Conservation (phyloP, 2,113 vertebrate species). For the Chaetodon auriga region DNA sequence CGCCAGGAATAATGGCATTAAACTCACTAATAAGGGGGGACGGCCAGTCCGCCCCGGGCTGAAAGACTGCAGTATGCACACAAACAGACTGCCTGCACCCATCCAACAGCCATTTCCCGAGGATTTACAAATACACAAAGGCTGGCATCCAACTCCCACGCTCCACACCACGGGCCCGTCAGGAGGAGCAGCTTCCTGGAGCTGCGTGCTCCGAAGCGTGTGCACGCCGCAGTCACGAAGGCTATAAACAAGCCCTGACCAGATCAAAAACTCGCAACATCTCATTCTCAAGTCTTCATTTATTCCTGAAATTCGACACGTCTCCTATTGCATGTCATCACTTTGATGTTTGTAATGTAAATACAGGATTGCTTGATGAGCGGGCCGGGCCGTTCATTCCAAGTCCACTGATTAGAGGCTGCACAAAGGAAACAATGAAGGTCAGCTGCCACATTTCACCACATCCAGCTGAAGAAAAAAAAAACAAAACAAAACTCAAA, state of each 20-base stretch:
- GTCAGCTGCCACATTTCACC: slow-evolving; percentile 37
- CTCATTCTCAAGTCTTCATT: slow-evolving; percentile 19
- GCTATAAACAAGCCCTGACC: slow-evolving; percentile 39
- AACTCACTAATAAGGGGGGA: slow-evolving; percentile 66
- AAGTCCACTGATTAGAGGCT: slow-evolving; percentile 46
- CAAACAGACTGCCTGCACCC: slow-evolving; percentile 64
- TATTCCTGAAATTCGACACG: neutral
- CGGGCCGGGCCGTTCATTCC: slow-evolving; percentile 28
- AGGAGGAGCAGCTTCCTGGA: slow-evolving; percentile 59
- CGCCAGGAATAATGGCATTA: slow-evolving; percentile 76
- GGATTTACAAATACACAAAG: slow-evolving; percentile 68
- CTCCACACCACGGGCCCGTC: slow-evolving; percentile 49
- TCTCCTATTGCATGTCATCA: neutral
- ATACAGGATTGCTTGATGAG: slow-evolving; percentile 18
- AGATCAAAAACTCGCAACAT: slow-evolving; percentile 43
- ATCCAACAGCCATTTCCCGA: slow-evolving; percentile 68
- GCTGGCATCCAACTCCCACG: slow-evolving; percentile 71
- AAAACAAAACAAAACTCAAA: neutral
- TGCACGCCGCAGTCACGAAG: neutral
- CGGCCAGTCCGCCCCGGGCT: slow-evolving; percentile 60
- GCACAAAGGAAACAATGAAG: slow-evolving; percentile 22
- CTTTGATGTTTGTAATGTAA: slow-evolving; percentile 31
- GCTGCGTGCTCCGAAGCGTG: slow-evolving; percentile 30
- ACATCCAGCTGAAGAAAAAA: neutral
- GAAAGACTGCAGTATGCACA: slow-evolving; percentile 75